Evolutionary conservation across 2,113 vertebrate species (phyloP), one percentile per base, ranked within the genome.

Genomic region (Cacatua alba): DNA sequence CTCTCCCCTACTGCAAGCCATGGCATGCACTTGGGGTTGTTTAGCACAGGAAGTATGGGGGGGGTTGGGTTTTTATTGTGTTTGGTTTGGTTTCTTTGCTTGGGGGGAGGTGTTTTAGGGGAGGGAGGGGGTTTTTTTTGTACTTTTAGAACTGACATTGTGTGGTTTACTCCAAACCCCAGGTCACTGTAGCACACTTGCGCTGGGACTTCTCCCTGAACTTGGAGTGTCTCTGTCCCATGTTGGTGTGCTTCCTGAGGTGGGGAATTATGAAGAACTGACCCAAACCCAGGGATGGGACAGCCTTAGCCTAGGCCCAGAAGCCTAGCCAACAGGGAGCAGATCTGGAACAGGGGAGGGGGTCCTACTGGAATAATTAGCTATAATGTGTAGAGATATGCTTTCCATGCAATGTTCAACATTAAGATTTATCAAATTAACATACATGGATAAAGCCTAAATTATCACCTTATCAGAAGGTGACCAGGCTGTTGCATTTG

Each of bases 1-100:
- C 21, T 57, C 48, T 53, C 37, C 37, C 19, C 29, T 6, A 13
- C n/a, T 4, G 4, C 5, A 16, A 39, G 33, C 70, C 7, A 4
- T 1, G 2, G 3, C 25, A 48, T 11, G 6, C 4, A 0, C 41
- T 23, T 7, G 1, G 28, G 8, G 29, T 60, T n/a, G 37, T 35
- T 25, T 28, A 60, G 51, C 17, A 7, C 23, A 11, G 33, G 19
- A 59, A 59, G 13, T 23, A n/a, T 59, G 33, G 33, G 20, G 55
- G 28, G 55, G 3, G 8, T 23, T 21, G 55, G 55, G 2, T 20
- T 57, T 57, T n/a, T n/a, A n/a, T n/a, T 1, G 2, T 23, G 53
- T 57, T 33, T 33, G 31, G 11, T 55, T 55, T 18, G 11, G 2
- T 13, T 57, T 21, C 26, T 59, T n/a, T 44, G 43, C 17, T 59